phyloP scores from a whole-genome alignment of 2,797 vertebrate species.

The Ficedula albicollis region DNA sequence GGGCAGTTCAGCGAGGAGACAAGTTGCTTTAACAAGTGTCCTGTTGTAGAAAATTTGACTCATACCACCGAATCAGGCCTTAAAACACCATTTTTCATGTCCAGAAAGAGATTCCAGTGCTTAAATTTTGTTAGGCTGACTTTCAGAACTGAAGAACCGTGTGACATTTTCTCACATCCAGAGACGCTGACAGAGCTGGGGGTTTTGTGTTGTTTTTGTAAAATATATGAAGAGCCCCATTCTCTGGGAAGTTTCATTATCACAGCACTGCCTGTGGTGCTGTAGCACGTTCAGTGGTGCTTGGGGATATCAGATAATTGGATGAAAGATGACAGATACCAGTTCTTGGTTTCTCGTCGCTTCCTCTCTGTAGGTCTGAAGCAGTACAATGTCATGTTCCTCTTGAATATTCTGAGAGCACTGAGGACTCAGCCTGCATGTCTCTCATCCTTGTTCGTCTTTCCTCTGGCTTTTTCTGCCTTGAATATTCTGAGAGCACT shows the following conservation, averaged over 20 bases:
- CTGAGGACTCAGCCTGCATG: accelerated
- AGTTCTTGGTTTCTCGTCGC: not conserved
- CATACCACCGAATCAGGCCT: not conserved
- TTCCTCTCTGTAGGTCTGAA: not conserved
- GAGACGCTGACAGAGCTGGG: not conserved
- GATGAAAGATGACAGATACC: not conserved
- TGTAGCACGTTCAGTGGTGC: not conserved
- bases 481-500: not conserved
- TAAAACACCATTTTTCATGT: not conserved
- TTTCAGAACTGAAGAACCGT: not conserved
- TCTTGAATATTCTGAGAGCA: not conserved
- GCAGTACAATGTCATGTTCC: not conserved
- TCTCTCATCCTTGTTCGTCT: not conserved
- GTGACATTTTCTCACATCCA: accelerated
- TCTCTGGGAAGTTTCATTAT: not conserved
- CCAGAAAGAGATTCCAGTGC: not conserved
- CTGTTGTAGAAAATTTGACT: not conserved
- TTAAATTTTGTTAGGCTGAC: not conserved
- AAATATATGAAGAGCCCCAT: not conserved
- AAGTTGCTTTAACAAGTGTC: not conserved
- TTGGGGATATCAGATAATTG: not conserved
- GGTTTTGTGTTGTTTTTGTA: not conserved
- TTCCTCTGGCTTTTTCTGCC: not conserved
- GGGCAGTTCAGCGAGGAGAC: not conserved
- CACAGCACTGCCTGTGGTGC: not conserved